Evolutionary conservation across 2,797 vertebrate species (phyloP).

Genomic region (Sebastes variabilis): DNA sequence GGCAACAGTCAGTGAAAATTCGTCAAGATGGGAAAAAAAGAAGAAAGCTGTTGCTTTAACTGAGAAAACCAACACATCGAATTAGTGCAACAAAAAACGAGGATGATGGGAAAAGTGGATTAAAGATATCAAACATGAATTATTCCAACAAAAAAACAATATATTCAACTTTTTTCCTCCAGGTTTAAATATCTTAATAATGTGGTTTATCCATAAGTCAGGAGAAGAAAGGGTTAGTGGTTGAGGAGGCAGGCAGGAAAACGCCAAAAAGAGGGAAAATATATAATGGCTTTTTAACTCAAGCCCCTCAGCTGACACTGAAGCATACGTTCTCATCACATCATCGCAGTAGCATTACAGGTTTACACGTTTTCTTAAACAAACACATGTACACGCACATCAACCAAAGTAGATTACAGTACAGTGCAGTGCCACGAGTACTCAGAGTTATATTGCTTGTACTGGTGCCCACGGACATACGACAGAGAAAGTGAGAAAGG

Average conservation of each 20-base stretch:
- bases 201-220: constrained; percentile 35
- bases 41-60: constrained; percentile 5
- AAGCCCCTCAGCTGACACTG: constrained; percentile 43
- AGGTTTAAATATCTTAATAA: constrained; percentile 15
- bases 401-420: constrained; percentile 67
- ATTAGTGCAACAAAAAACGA: constrained; percentile 37
- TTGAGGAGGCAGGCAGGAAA: constrained; percentile 34
- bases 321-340: constrained; percentile 53
- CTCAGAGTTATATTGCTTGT: constrained; percentile 79
- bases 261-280: background rate
- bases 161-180: constrained; percentile 38
- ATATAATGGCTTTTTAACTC: constrained; percentile 46
- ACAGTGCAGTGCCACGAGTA: constrained; percentile 70
- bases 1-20: constrained; percentile 53
- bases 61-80: background rate
- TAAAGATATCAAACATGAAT: constrained; percentile 32
- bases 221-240: constrained; percentile 45
- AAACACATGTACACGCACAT: constrained; percentile 61
- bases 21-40: constrained; percentile 17
- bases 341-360: constrained; percentile 55
- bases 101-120: constrained; percentile 6
- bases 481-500: constrained; percentile 33
- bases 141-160: constrained; percentile 34
- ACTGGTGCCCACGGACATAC: constrained; percentile 58
- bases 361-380: constrained; percentile 46